Percentiles rank a stretch among this genome's conserved stretches.
Conservation (phyloP, 2,888 invertebrate genomes). For the Drosophila ezoana region DNA sequence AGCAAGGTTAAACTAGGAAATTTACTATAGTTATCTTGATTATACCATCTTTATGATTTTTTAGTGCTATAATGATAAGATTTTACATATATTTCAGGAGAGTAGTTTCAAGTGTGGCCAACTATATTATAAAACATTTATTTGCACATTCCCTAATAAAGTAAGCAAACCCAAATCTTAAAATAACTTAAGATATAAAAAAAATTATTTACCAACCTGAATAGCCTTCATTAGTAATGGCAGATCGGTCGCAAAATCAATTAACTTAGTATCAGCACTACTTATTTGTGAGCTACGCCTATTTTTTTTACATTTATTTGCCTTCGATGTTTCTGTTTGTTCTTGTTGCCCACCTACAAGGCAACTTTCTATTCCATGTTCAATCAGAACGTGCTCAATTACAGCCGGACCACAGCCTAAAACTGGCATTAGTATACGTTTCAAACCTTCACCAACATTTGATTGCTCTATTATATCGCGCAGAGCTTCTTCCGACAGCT, state of each 20-base stretch:
- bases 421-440: conserved; percentile 92
- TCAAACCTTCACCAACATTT: conserved; percentile 91
- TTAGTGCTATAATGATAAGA: too few species aligned
- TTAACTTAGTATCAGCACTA: conserved; percentile 78
- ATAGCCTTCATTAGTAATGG: conserved; percentile 88
- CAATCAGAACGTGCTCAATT: conserved; percentile 93
- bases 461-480: conserved; percentile 87
- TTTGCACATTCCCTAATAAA: too few species aligned
- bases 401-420: conserved; percentile 96
- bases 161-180: background rate
- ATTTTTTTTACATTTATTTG: conserved; percentile 54
- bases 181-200: background rate
- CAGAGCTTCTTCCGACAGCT: conserved; percentile 86
- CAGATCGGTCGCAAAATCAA: conserved; percentile 88
- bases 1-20: too few species aligned
- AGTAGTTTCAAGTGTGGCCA: too few species aligned
- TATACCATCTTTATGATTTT: too few species aligned
- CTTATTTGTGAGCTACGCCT: conserved; percentile 29
- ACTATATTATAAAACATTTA: too few species aligned
- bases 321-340: conserved; percentile 10
- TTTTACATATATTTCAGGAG: too few species aligned
- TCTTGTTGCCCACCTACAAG: conserved; percentile 10
- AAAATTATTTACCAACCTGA: conserved; percentile 84
- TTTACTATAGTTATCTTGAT: too few species aligned
- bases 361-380: conserved; percentile 53